phyloP scores from a whole-genome alignment of 2,797 vertebrate genomes.

The Natrix natrix region DNA sequence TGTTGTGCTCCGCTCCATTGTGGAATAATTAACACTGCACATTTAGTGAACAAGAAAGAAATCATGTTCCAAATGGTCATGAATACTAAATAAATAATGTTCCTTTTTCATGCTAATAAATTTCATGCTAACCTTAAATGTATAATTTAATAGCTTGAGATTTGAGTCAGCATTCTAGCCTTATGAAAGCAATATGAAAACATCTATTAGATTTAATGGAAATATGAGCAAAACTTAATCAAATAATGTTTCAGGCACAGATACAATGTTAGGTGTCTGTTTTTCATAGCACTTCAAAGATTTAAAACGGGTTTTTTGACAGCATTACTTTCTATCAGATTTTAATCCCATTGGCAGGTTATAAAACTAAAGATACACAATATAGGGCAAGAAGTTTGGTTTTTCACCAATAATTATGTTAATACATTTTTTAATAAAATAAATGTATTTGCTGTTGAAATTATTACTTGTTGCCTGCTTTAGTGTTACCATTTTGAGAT shows the following conservation, averaged over 20 bases:
- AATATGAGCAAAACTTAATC: background rate
- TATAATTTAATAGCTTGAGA: background rate
- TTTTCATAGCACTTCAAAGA: conserved; percentile 5
- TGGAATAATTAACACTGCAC: background rate
- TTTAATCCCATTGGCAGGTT: conserved; percentile 17
- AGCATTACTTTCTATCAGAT: background rate
- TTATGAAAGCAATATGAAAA: background rate
- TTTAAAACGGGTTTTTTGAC: background rate
- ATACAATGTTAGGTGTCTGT: background rate
- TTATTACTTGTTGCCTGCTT: background rate
- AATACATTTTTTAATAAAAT: background rate
- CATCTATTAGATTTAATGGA: background rate
- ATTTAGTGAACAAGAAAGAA: background rate
- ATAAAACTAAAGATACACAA: conserved; percentile 6
- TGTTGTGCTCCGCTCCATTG: background rate
- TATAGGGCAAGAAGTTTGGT: background rate
- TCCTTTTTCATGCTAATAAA: background rate
- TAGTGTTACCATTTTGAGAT: background rate
- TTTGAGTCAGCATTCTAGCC: background rate
- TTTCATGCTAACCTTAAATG: background rate
- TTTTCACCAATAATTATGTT: background rate
- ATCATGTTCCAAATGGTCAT: background rate
- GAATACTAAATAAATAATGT: conserved; percentile 1
- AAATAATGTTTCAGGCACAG: conserved; percentile 1
- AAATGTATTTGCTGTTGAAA: background rate